A percentile compares a stretch with the other conserved stretches of the same genome.
Conservation (phyloP, 2,113 vertebrate genomes). For the Oncorhynchus clarkii region DNA sequence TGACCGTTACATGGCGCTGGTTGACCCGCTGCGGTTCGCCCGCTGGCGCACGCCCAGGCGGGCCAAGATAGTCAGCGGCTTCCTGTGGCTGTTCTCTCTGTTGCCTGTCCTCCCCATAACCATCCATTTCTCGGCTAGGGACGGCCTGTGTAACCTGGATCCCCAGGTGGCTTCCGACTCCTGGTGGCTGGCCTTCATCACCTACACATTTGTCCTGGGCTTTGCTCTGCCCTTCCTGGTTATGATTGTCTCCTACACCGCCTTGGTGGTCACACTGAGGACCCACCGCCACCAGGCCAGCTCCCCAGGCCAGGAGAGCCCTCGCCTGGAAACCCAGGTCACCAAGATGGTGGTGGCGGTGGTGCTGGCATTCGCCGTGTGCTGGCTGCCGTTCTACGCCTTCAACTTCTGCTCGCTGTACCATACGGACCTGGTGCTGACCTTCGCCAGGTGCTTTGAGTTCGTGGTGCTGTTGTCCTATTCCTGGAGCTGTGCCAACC, state of each 20-base stretch:
- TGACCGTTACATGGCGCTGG: constrained; percentile 74
- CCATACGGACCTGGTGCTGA: constrained; percentile 3
- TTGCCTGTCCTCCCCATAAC: constrained; percentile 76
- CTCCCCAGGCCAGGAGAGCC: constrained; percentile 28
- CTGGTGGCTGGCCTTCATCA: constrained; percentile 68
- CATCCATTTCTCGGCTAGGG: constrained; percentile 58
- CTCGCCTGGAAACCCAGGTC: constrained; percentile 63
- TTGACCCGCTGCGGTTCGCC: constrained; percentile 61
- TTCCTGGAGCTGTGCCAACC: constrained; percentile 78
- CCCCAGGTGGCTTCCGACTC: constrained; percentile 26
- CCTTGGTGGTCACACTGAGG: constrained; percentile 61
- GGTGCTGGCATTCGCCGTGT: constrained; percentile 69
- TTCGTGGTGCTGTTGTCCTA: constrained; percentile 75
- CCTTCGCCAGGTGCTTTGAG: constrained; percentile 64
- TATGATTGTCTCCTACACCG: constrained; percentile 65
- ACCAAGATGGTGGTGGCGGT: constrained; percentile 74
- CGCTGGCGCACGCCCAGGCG: constrained; percentile 61
- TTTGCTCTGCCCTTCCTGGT: constrained; percentile 69
- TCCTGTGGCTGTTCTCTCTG: constrained; percentile 73
- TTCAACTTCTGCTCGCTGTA: constrained; percentile 72
- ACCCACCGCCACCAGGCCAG: constrained; percentile 14
- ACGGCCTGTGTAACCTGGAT: constrained; percentile 60
- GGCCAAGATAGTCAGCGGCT: constrained; percentile 60
- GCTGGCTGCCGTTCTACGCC: constrained; percentile 78
- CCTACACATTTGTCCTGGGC: constrained; percentile 73